Conservation (phyloP, 2,797 vertebrate species). For the Rhabdophis nuchalis region DNA sequence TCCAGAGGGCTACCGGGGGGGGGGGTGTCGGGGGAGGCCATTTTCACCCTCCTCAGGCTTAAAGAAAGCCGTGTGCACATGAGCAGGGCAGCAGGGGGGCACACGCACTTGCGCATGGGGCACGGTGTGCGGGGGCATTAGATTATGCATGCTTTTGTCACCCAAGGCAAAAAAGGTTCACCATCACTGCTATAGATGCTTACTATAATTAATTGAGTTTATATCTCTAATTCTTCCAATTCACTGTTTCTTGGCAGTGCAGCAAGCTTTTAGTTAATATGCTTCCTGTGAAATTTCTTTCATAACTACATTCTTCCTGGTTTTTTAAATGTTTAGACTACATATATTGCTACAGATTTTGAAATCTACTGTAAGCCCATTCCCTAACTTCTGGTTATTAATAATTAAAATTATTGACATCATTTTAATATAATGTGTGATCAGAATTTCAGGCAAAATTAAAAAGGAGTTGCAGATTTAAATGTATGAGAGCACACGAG, state of each 20-base stretch:
- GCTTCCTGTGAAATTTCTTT: background rate
- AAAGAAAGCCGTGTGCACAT: too few relatives aligned
- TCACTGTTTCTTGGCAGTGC: background rate
- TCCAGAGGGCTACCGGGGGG: too few relatives aligned
- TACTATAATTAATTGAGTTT: background rate
- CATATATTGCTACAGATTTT: background rate
- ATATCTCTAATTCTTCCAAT: background rate
- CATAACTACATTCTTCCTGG: background rate
- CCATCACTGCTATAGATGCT: background rate
- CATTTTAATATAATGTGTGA: background rate
- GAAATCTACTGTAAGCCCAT: background rate
- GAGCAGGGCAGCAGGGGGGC: too few relatives aligned
- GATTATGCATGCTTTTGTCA: too few relatives aligned
- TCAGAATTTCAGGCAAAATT: background rate
- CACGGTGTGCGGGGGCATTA: too few relatives aligned
- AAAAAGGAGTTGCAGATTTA: background rate
- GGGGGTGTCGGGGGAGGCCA: too few relatives aligned
- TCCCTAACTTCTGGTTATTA: too few relatives aligned
- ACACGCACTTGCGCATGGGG: too few relatives aligned
- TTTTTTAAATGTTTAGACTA: background rate
- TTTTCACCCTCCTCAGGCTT: too few relatives aligned
- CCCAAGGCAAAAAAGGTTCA: too few relatives aligned
- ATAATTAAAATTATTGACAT: background rate
- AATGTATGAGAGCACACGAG: background rate
- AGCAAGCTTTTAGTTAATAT: background rate